A percentile compares a stretch with the other conserved stretches of the same genome.
These are phyloP conservation scores for Enchytraeus crypticus DNA, from an alignment of 2,888 invertebrate genomes.

Conservation along the genomic window DNA sequence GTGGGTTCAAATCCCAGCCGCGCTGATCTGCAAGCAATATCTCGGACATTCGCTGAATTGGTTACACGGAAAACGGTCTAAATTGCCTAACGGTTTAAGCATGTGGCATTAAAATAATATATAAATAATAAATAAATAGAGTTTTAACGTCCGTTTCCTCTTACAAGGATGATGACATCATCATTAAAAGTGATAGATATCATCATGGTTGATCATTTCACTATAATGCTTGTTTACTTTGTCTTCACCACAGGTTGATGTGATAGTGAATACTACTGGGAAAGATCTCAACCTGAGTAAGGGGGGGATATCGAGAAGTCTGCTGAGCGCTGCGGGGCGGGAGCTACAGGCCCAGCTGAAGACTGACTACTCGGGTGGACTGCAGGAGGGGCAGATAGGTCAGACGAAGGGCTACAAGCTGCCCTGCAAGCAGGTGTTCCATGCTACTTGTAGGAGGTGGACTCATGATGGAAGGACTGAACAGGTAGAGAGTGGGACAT, in stretches of 20 bases:
- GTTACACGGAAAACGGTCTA: too few relatives aligned
- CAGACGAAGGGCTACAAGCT: slow-evolving; percentile 29
- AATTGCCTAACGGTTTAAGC: too few relatives aligned
- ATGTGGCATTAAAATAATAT: too few relatives aligned
- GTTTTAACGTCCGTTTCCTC: too few relatives aligned
- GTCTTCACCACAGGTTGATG: neutral
- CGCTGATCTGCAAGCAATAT: too few relatives aligned
- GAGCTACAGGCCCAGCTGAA: neutral
- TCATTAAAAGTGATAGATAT: too few relatives aligned
- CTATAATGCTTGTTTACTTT: too few relatives aligned
- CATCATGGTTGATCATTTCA: too few relatives aligned
- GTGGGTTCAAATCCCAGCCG: too few relatives aligned
- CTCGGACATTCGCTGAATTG: too few relatives aligned
- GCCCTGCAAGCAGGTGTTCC: slow-evolving; percentile 31
- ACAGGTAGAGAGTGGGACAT: slow-evolving; percentile 2
- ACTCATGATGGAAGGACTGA: slow-evolving; percentile 19
- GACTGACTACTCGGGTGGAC: neutral
- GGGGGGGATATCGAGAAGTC: neutral
- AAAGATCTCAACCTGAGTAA: neutral
- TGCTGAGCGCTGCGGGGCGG: neutral
- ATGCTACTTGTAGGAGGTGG: slow-evolving; percentile 29
- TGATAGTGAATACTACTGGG: neutral
- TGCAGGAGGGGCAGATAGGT: slow-evolving; percentile 27
- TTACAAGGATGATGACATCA: too few relatives aligned
- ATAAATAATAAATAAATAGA: too few relatives aligned